Conservation (phyloP, 2,113 vertebrate species). For the Astatoreochromis straeleni region DNA sequence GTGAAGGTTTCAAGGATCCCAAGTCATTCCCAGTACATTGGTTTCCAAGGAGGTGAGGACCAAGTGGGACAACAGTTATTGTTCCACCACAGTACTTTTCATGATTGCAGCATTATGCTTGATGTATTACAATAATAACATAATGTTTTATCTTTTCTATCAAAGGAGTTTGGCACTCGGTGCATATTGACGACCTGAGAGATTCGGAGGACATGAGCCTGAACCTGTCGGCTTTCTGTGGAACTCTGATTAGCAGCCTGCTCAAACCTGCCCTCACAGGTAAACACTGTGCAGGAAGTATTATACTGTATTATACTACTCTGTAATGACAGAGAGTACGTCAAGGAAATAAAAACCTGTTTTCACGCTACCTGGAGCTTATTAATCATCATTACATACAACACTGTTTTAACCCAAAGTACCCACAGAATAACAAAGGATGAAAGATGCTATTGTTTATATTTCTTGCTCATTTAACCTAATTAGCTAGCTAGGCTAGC, state of each 20-base stretch:
- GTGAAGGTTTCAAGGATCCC: slow-evolving; percentile 68
- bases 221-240: slow-evolving; percentile 65
- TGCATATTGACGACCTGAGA: slow-evolving; percentile 72
- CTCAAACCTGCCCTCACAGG: slow-evolving; percentile 34
- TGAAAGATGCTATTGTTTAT: neutral
- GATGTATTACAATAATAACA: neutral
- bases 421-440: neutral
- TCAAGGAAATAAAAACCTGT: neutral
- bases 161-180: slow-evolving; percentile 66
- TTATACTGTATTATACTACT: neutral
- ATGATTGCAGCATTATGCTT: neutral
- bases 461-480: neutral
- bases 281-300: neutral
- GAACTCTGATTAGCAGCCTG: slow-evolving; percentile 62
- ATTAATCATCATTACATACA: neutral
- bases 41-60: slow-evolving; percentile 72
- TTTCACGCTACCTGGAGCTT: neutral
- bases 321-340: neutral
- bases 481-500: neutral
- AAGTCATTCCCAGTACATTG: slow-evolving; percentile 61
- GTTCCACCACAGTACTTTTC: fast-evolving
- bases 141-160: neutral
- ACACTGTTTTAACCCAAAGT: neutral
- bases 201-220: slow-evolving; percentile 68
- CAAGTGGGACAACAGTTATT: neutral